A percentile compares a stretch with the other conserved stretches of the same genome.
Conservation (phyloP, 2,888 invertebrate species). For the Antitype chi region DNA sequence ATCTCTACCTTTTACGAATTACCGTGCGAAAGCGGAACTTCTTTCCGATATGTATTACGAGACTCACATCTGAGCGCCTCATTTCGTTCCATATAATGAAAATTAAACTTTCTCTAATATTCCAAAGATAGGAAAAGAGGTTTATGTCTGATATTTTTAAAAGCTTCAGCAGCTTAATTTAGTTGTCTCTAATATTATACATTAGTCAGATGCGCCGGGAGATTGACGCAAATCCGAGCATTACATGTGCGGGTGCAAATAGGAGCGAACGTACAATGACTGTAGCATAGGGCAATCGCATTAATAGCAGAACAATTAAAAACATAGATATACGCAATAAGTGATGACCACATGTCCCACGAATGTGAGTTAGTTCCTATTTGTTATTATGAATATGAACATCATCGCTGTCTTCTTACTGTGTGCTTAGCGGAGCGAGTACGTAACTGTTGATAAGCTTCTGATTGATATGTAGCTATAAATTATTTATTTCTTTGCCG, state of each 20-base stretch:
- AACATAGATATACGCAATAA: slow-evolving; percentile 68
- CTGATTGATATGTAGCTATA: slow-evolving; percentile 64
- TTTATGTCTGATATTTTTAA: slow-evolving; percentile 46
- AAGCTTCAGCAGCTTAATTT: slow-evolving; percentile 30
- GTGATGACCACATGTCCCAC: slow-evolving; percentile 73
- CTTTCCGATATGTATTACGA: slow-evolving; percentile 50
- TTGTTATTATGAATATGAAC: slow-evolving; percentile 63
- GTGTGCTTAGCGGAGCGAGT: slow-evolving; percentile 47
- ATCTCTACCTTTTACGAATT: slow-evolving; percentile 75
- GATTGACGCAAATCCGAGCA: slow-evolving; percentile 81
- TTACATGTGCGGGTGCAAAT: slow-evolving; percentile 74
- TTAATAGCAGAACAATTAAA: slow-evolving; percentile 71
- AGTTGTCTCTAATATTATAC: slow-evolving; percentile 73
- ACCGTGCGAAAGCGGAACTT: slow-evolving; percentile 67
- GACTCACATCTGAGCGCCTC: slow-evolving; percentile 26
- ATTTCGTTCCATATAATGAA: slow-evolving; percentile 25
- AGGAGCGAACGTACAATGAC: slow-evolving; percentile 68
- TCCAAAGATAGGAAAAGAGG: slow-evolving; percentile 35
- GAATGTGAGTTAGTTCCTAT: slow-evolving; percentile 68
- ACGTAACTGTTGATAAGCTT: slow-evolving; percentile 65
- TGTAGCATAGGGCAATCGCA: slow-evolving; percentile 67
- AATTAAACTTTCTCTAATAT: slow-evolving; percentile 45
- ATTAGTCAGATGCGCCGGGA: slow-evolving; percentile 77
- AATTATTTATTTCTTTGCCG: slow-evolving; percentile 40
- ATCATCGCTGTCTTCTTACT: slow-evolving; percentile 54